Evolutionary conservation across 2,888 invertebrate species (phyloP), one percentile per base, ranked within the genome.

Genomic region (Pemphredon lugubris): DNA sequence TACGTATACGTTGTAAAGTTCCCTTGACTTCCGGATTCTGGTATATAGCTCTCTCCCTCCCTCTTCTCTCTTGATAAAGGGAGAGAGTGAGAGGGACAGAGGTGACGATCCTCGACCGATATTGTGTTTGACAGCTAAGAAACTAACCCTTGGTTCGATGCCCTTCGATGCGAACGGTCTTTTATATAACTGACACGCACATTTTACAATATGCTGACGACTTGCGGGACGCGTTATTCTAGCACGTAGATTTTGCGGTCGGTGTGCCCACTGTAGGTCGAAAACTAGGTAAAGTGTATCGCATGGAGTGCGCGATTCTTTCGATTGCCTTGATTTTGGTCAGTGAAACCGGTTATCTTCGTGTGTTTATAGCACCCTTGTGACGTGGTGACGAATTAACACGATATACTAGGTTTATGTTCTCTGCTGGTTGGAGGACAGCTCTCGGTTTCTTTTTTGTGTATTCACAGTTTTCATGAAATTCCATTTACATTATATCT

Each of bases 61-160:
- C n/a, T n/a, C n/a, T n/a, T n/a, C n/a, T n/a, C n/a, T n/a, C n/a
- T n/a, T n/a, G n/a, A n/a, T n/a, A n/a, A n/a, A n/a, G n/a, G n/a
- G n/a, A n/a, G n/a, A n/a, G n/a, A n/a, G n/a, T 42, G 61, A 55
- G 13, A 55, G 59, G 54, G 30, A 66, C 61, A n/a, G n/a, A n/a
- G n/a, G n/a, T n/a, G n/a, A n/a, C n/a, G n/a, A 48, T 65, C 59
- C 42, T 54, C 68, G 50, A 75, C 65, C 73, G 51, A 70, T 55
- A 67, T 59, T 64, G 75, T 75, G 75, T 75, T 66, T 73, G 80
- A 80, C 80, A 81, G 81, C 59, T 71, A 73, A 63, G 67, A 67
- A 71, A 66, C 68, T 78, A 82, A 80, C 78, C 80, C 78, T 78
- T 65, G 66, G 65, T 69, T 64, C 64, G 67, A 67, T 66, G 71